Conservation (phyloP, 1,140 invertebrate genomes). For the Drosophila setifemur region DNA sequence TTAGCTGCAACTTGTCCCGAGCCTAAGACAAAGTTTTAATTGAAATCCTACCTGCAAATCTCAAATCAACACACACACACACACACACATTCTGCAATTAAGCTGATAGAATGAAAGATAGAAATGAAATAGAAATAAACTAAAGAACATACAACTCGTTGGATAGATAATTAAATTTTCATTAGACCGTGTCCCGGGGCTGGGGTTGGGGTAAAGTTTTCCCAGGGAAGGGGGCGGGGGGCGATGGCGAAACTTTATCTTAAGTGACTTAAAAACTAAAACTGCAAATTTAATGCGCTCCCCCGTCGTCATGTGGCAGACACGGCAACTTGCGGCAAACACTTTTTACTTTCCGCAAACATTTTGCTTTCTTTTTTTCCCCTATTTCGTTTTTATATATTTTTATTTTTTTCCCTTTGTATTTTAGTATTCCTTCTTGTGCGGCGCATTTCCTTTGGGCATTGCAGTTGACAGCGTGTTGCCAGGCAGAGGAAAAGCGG, state of each 20-base stretch:
- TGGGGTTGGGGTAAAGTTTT: constrained; percentile 37
- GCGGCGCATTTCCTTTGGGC: constrained; percentile 76
- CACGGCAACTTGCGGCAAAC: constrained; percentile 67
- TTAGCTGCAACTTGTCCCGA: constrained; percentile 45
- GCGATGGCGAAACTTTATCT: constrained; percentile 61
- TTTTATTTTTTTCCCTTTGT: neutral
- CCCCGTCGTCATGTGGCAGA: constrained; percentile 52
- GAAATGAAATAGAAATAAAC: neutral
- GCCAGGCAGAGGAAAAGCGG: constrained; percentile 23
- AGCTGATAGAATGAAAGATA: constrained; percentile 12
- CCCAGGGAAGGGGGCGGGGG: too few relatives aligned
- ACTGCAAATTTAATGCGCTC: constrained; percentile 75
- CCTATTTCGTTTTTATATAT: neutral
- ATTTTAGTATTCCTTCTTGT: constrained; percentile 29
- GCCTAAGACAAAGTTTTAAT: constrained; percentile 55
- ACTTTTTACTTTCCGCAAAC: constrained; percentile 71
- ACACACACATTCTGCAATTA: constrained; percentile 38
- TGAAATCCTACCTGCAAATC: constrained; percentile 60
- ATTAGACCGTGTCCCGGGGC: constrained; percentile 56
- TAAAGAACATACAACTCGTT: neutral
- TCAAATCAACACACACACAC: constrained; percentile 12
- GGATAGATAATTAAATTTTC: constrained; percentile 73
- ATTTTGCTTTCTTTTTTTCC: constrained; percentile 52
- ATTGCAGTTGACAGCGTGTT: constrained; percentile 75
- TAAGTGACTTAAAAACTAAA: constrained; percentile 79